A percentile compares a stretch with the other conserved stretches of the same genome.
These are phyloP conservation scores for Acipenser oxyrinchus DNA, from an alignment of 2,797 vertebrate species.

Conservation along the genomic window DNA sequence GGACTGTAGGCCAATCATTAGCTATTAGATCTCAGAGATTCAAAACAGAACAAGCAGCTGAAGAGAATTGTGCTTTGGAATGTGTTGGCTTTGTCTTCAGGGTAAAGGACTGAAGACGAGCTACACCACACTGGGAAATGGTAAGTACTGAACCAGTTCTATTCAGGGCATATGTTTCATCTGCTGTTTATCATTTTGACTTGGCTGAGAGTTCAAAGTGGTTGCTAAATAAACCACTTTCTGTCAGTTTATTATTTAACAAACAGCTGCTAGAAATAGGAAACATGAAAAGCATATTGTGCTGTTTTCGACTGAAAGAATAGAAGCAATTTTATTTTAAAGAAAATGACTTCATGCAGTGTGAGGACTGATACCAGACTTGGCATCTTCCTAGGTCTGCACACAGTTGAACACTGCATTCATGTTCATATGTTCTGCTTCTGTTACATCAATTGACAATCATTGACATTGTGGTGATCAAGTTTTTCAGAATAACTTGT, in stretches of 20 bases:
- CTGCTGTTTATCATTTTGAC: constrained; percentile 1
- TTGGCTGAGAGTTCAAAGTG: not conserved
- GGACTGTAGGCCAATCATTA: constrained; percentile 19
- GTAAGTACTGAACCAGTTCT: constrained; percentile 40
- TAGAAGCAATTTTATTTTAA: not conserved
- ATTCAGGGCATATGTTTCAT: too few species aligned
- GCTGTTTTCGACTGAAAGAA: not conserved
- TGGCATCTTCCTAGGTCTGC: not conserved
- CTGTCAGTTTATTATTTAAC: not conserved
- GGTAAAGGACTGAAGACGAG: constrained; percentile 42
- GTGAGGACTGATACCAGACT: not conserved
- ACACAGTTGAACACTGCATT: not conserved
- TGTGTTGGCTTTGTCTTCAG: constrained; percentile 24
- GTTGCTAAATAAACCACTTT: constrained; percentile 2
- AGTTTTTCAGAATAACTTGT: too few species aligned
- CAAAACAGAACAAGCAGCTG: constrained; percentile 35
- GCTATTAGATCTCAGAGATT: constrained; percentile 9
- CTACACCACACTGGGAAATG: constrained; percentile 56
- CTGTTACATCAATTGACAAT: too few species aligned
- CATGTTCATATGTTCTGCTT: not conserved
- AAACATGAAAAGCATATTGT: not conserved
- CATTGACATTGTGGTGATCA: too few species aligned
- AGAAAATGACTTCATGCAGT: not conserved
- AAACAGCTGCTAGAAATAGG: not conserved
- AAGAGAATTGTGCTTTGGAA: constrained; percentile 47